Evolutionary conservation across 2,113 vertebrate genomes (phyloP), one percentile per base, ranked within the genome.

Genomic region (Cinclus mexicanus): DNA sequence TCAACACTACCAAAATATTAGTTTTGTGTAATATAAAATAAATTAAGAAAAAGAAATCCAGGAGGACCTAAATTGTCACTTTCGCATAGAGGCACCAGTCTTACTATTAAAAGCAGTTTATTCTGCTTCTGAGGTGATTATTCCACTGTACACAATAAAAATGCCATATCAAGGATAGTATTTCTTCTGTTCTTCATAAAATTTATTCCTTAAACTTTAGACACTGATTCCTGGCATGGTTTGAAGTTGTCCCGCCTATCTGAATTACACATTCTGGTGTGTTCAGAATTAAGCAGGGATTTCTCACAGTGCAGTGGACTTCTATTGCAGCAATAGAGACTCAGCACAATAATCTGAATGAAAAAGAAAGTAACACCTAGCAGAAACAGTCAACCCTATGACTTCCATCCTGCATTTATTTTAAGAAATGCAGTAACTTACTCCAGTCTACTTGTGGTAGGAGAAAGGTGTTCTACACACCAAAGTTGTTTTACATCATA

Each of bases 201-300:
- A 77, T 28, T 26, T 39, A 33, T 47, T 61, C 29, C 35, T 80
- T 77, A 46, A 63, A 86, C 80, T 90, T 77, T 46, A 67, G 29
- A 35, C 24, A 60, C 39, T 75, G 26, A 83, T 63, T 52, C 47
- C 64, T 55, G 39, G 7, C 17, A 20, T 50, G 49, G 44, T 25
- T 63, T 67, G n/a, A 59, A 88, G 37, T 31, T 18, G 41, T 39
- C 29, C 18, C 0, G 0, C 41, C 14, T 21, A 11, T n/a, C 18
- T 25, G 29, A 77, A 39, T 47, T 49, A 47, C 5, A 6, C 37
- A 23, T 85, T 72, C 46, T 68, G 37, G 10, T 56, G 47, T 6
- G 2, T 60, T 70, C 74, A 69, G 42, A 4, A 2, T 47, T 39
- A 65, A 67, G 50, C 22, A 57, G 35, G 50, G 24, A 26, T 80